Percentiles rank a stretch among this genome's conserved stretches.
Conservation (phyloP, 92 coral and sea anemone genomes). For the Palythoa heliodiscus region DNA sequence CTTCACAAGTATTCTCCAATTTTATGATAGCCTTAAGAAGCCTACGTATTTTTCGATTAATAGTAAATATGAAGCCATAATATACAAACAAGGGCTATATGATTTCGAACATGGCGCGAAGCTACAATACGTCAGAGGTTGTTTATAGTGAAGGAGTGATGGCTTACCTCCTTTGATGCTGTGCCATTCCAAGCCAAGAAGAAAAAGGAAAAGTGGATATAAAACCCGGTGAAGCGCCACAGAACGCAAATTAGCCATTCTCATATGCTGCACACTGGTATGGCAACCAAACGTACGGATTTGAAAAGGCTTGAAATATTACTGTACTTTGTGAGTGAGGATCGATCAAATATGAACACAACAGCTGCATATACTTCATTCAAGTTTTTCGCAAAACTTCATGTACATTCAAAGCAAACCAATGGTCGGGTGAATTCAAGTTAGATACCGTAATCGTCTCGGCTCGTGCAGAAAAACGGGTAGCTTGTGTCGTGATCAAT, state of each 20-base stretch:
- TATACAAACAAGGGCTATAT: background rate
- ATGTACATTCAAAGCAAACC: background rate
- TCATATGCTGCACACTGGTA: constrained; percentile 1
- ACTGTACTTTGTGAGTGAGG: background rate
- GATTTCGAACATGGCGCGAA: constrained; percentile 24
- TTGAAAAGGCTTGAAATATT: background rate
- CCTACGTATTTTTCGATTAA: background rate
- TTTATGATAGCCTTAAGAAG: background rate
- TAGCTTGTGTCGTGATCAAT: background rate
- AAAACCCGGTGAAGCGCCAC: constrained; percentile 20
- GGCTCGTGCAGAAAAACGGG: constrained; percentile 17
- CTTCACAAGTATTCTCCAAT: background rate
- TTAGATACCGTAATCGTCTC: background rate
- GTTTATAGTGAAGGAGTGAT: background rate
- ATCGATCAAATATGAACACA: constrained; percentile 8
- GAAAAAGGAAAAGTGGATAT: background rate
- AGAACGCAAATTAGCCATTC: background rate
- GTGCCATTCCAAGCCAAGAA: constrained; percentile 4
- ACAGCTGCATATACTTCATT: background rate
- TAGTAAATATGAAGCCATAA: background rate
- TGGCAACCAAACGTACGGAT: background rate
- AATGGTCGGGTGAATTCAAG: background rate
- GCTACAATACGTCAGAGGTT: background rate
- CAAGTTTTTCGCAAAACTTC: background rate
- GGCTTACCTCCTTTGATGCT: constrained; percentile 30